These are phyloP conservation scores for Tapirus indicus DNA, from an alignment of 2,797 vertebrate genomes.

Conservation along the genomic window DNA sequence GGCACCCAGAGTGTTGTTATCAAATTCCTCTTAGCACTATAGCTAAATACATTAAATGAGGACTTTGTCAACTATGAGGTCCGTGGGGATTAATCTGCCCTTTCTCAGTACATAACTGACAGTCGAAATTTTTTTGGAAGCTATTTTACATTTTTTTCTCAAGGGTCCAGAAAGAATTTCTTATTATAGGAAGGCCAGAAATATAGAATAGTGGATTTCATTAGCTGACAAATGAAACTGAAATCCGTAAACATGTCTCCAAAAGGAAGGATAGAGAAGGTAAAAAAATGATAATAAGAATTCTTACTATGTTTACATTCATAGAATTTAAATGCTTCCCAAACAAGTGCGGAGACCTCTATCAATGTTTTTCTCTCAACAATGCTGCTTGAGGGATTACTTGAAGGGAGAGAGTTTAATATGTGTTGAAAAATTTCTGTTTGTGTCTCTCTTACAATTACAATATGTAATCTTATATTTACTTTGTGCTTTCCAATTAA, in stretches of 20 bases:
- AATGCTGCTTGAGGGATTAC: neutral
- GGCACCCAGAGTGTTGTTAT: constrained; percentile 82
- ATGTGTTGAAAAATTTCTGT: constrained; percentile 59
- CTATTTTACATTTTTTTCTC: constrained; percentile 75
- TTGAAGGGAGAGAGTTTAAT: constrained; percentile 22
- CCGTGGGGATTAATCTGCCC: constrained; percentile 82
- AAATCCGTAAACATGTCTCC: constrained; percentile 58
- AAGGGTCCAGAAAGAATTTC: constrained; percentile 71
- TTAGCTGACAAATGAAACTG: constrained; percentile 64
- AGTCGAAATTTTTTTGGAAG: constrained; percentile 76
- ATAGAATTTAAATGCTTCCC: neutral
- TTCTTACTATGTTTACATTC: constrained; percentile 15
- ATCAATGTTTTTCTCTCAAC: constrained; percentile 30
- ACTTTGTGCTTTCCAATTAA: constrained; percentile 24
- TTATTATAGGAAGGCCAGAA: constrained; percentile 74
- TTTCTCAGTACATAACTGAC: constrained; percentile 82
- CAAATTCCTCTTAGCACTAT: constrained; percentile 84
- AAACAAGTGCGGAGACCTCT: constrained; percentile 38
- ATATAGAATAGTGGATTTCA: constrained; percentile 70
- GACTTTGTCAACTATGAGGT: constrained; percentile 85
- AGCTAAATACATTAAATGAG: constrained; percentile 84
- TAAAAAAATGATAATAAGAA: constrained; percentile 41
- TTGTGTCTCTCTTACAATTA: constrained; percentile 43
- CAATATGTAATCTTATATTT: constrained; percentile 7
- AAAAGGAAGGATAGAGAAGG: neutral